Base-by-base conservation (phyloP, 2,797 vertebrate genomes). In the Loriculus beryllinus region DNA sequence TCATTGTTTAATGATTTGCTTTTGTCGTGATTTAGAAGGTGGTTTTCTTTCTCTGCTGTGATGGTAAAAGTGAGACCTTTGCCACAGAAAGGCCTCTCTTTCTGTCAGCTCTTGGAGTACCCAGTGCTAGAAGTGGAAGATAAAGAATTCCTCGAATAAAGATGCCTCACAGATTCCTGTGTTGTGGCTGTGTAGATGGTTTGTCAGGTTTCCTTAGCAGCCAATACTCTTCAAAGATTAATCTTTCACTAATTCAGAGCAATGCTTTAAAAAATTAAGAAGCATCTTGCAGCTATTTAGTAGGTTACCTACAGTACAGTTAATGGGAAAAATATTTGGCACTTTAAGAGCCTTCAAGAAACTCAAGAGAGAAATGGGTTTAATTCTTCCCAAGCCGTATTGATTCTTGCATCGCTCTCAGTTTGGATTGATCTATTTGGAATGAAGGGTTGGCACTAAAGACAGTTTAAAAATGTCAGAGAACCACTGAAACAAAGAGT, bases 381-480 rank as follows among this genome's bases (percentile, higher is more conserved):
- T 96, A 91, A 91, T 94, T 94, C 62, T 71, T 90, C 54, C 63
- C 71, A 57, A 79, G 45, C 71, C 22, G 69, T 84, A 96, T 85
- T 90, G 86, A 95, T 95, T 90, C 90, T 92, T 88, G 64, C 74
- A 68, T 94, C 78, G 49, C 2, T 3, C 76, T 83, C 31, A 80
- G 78, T 60, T 96, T 86, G 91, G 88, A 93, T 42, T 96, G 76
- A 97, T 94, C 93, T 95, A 71, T 93, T 93, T 96, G 84, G 90
- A 95, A 94, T 84, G 79, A 92, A 75, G 64, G 49, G 71, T 96
- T 95, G 87, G 65, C 79, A 80, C 39, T 77, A 63, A 78, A 86
- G 67, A 96, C 67, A 92, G 93, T 94, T 96, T 92, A 3, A 92
- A 97, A 96, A 97, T 70, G 88, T 94, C 72, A 93, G 81, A 95